Evolutionary conservation across 2,888 invertebrate genomes (phyloP).

Genomic region (Adelognathus sp.): DNA sequence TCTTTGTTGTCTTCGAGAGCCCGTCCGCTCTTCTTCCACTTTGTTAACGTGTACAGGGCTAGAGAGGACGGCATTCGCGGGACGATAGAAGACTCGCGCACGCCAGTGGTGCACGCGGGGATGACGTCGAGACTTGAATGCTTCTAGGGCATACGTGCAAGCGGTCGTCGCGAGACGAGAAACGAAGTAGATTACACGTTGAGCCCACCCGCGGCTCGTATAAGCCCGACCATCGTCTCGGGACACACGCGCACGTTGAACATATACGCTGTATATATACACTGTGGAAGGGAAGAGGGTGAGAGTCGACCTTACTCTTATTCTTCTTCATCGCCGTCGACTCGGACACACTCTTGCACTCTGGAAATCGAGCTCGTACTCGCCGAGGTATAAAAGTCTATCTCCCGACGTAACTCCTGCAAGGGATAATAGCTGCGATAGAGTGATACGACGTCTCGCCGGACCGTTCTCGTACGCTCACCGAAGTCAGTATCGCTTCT

Average conservation of each 20-base stretch:
- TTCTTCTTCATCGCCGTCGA: not conserved
- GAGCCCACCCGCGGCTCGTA: slow-evolving; percentile 70
- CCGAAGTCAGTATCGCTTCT: not conserved
- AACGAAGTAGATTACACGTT: slow-evolving; percentile 69
- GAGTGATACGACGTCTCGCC: slow-evolving; percentile 56
- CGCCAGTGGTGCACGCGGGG: slow-evolving; percentile 53
- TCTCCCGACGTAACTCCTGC: slow-evolving; percentile 48
- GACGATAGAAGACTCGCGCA: slow-evolving; percentile 1
- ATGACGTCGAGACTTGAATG: slow-evolving; percentile 75
- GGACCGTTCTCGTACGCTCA: not conserved
- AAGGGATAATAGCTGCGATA: slow-evolving; percentile 56
- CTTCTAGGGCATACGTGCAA: slow-evolving; percentile 72
- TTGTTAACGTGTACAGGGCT: slow-evolving; percentile 63
- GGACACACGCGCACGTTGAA: slow-evolving; percentile 58
- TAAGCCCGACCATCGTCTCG: slow-evolving; percentile 56
- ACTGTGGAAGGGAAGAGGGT: slow-evolving; percentile 34
- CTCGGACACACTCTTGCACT: slow-evolving; percentile 39
- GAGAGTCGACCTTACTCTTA: slow-evolving; percentile 44
- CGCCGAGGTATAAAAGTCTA: slow-evolving; percentile 45
- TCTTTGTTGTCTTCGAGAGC: slow-evolving; percentile 72
- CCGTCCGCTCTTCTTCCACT: slow-evolving; percentile 60
- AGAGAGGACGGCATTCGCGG: slow-evolving; percentile 66
- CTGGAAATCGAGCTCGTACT: slow-evolving; percentile 33
- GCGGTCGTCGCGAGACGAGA: slow-evolving; percentile 57
- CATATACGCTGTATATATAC: not conserved